Conservation (phyloP, 2,888 invertebrate genomes). For the Bhutanitis thaidina region DNA sequence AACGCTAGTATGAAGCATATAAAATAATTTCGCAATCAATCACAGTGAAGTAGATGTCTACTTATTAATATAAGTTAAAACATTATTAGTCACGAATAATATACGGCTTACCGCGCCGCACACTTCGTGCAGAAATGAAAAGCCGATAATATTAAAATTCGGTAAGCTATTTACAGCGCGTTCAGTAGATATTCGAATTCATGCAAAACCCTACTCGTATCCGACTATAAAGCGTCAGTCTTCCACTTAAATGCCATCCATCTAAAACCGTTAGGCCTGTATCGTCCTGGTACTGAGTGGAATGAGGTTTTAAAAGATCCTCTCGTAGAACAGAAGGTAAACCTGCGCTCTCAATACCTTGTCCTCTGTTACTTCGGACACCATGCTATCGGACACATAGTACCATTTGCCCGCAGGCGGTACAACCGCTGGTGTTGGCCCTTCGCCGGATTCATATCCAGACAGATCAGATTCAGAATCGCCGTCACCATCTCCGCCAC, state of each 20-base stretch:
- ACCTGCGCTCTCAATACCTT: slow-evolving; percentile 93
- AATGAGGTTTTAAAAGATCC: slow-evolving; percentile 83
- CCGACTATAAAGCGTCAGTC: slow-evolving; percentile 50
- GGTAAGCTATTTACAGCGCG: slow-evolving; percentile 58
- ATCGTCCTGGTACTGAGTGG: slow-evolving; percentile 6
- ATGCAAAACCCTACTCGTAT: slow-evolving; percentile 32
- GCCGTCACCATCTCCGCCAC: slow-evolving; percentile 56
- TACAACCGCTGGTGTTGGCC: slow-evolving; percentile 46
- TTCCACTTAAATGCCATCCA: slow-evolving; percentile 63
- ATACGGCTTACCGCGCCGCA: slow-evolving; percentile 23
- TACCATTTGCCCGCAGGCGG: slow-evolving; percentile 92
- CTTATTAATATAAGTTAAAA: slow-evolving; percentile 11
- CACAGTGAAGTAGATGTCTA: neutral
- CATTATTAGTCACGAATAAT: slow-evolving; percentile 17
- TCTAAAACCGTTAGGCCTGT: slow-evolving; percentile 36
- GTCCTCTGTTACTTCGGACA: slow-evolving; percentile 88
- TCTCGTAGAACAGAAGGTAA: slow-evolving; percentile 97
- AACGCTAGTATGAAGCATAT: too few species aligned
- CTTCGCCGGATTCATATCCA: slow-evolving; percentile 76
- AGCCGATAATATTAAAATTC: slow-evolving; percentile 24
- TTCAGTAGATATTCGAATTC: slow-evolving; percentile 27
- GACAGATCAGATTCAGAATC: slow-evolving; percentile 80
- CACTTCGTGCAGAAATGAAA: slow-evolving; percentile 21
- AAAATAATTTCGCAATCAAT: slow-evolving; percentile 12
- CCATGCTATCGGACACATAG: slow-evolving; percentile 94